Evolutionary conservation across 2,797 vertebrate species (phyloP).

Genomic region (Hyperoplus immaculatus): DNA sequence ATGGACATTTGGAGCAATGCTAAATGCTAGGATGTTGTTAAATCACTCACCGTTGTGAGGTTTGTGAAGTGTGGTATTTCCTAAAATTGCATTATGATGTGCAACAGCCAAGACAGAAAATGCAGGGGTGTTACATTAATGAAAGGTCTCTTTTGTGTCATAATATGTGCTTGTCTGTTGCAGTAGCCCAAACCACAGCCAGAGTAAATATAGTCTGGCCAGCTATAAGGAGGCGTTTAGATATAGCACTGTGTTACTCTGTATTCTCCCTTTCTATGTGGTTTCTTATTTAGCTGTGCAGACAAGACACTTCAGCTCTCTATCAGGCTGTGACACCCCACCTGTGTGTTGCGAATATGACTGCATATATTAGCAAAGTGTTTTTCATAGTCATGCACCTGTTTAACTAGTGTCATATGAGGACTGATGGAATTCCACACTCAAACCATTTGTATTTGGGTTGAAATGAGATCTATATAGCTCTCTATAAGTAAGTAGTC

Average conservation of each 20-base stretch:
- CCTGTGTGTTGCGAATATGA: constrained; percentile 31
- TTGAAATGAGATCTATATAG: neutral
- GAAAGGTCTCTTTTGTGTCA: neutral
- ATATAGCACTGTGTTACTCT: neutral
- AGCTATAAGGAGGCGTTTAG: constrained; percentile 13
- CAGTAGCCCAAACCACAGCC: constrained; percentile 3
- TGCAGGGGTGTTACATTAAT: neutral
- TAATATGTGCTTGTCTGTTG: neutral
- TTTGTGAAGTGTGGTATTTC: neutral
- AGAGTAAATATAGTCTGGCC: neutral
- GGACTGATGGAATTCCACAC: neutral
- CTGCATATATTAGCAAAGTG: neutral
- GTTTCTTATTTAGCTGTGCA: constrained; percentile 20
- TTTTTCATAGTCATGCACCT: neutral
- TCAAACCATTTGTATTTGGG: neutral
- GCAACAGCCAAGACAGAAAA: neutral
- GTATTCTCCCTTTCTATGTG: neutral
- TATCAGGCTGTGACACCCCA: constrained; percentile 14
- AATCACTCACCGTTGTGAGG: neutral
- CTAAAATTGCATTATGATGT: neutral
- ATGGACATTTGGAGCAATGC: neutral
- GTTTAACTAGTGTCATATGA: neutral
- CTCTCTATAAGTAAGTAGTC: no score
- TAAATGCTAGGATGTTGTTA: neutral
- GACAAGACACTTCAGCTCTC: constrained; percentile 40